A percentile compares a stretch with the other conserved stretches of the same genome.
Conservation (phyloP, 2,888 invertebrate species). For the Disparrhopalites patrizii region DNA sequence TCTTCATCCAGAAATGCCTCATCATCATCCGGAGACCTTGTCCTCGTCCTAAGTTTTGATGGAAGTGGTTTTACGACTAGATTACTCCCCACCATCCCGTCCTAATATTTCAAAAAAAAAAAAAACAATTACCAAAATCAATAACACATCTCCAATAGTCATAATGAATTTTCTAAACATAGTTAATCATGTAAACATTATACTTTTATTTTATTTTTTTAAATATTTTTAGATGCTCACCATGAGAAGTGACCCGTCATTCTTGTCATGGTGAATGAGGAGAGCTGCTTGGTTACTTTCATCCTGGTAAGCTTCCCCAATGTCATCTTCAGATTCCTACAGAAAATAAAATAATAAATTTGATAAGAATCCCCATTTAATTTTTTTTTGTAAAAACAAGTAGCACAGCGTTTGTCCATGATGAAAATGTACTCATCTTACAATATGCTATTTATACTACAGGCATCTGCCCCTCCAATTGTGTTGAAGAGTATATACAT, state of each 20-base stretch:
- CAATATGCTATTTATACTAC: no score
- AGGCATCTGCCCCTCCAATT: no score
- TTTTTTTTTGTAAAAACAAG: neutral
- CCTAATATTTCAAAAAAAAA: constrained; percentile 57
- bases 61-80: constrained; percentile 83
- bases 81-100: constrained; percentile 86
- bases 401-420: neutral
- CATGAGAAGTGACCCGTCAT: constrained; percentile 75
- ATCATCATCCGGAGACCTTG: constrained; percentile 56
- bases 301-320: constrained; percentile 86
- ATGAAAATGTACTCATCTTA: no score
- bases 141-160: neutral
- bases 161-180: neutral
- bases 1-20: constrained; percentile 67
- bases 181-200: neutral
- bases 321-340: constrained; percentile 63
- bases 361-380: no score
- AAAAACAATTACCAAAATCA: neutral
- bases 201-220: neutral
- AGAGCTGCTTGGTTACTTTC: constrained; percentile 80
- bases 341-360: constrained; percentile 48
- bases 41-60: constrained; percentile 57
- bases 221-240: constrained; percentile 57
- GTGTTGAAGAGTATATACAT: no score
- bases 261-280: constrained; percentile 72